Evolutionary conservation across 1,140 invertebrate genomes (phyloP).

Genomic region (Drosophila aff.): DNA sequence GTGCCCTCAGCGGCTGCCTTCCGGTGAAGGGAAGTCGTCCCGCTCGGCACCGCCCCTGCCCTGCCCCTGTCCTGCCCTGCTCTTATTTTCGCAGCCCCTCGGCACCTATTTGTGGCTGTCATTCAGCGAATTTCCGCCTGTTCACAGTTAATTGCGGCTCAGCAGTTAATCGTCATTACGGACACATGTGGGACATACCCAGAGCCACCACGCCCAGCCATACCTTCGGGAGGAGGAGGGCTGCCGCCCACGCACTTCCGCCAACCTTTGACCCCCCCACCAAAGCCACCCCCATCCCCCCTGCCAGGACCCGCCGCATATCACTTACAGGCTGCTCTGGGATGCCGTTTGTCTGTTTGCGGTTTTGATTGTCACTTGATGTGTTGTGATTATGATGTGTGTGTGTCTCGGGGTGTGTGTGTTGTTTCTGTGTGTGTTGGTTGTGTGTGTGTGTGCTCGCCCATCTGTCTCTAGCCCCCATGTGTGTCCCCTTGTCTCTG

Average conservation of each 20-base stretch:
- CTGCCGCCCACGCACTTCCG: constrained; percentile 4
- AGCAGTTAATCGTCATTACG: constrained; percentile 81
- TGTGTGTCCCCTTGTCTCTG: constrained; percentile 2
- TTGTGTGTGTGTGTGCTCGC: constrained; percentile 15
- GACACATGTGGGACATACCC: constrained; percentile 51
- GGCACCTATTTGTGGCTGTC: constrained; percentile 40
- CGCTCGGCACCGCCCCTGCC: neutral
- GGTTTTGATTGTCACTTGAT: constrained; percentile 84
- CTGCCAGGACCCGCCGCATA: constrained; percentile 35
- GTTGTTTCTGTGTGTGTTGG: constrained; percentile 4
- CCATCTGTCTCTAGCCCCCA: constrained; percentile 26
- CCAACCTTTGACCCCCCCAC: constrained; percentile 1
- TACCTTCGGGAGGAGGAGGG: neutral
- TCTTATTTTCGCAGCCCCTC: constrained; percentile 15
- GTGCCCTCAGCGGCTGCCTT: constrained; percentile 16
- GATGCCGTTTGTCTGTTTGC: constrained; percentile 81
- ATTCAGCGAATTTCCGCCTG: constrained; percentile 74
- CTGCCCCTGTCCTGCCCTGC: no score
- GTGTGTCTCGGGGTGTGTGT: constrained; percentile 8
- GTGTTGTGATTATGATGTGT: constrained; percentile 79
- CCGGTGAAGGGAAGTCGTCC: constrained; percentile 14
- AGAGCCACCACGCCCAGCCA: neutral
- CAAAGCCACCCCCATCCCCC: neutral
- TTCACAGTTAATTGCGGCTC: constrained; percentile 81
- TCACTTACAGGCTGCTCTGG: constrained; percentile 68